phyloP scores from a whole-genome alignment of 2,888 invertebrate genomes.

The Trachelus stipa region DNA sequence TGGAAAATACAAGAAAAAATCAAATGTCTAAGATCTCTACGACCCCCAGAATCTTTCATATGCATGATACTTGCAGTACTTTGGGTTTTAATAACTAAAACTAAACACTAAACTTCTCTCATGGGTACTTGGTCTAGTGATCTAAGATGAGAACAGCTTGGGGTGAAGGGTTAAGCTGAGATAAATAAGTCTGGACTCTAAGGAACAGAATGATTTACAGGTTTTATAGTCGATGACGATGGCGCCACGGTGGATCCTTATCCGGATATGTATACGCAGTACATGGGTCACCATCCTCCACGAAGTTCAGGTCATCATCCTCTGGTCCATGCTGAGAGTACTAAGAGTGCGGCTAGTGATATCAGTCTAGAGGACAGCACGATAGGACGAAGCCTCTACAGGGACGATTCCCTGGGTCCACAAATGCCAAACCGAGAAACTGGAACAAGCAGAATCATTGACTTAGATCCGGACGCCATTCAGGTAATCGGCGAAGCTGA shows the following conservation, averaged over 20 bases:
- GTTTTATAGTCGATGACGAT: constrained; percentile 54
- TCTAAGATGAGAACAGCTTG: neutral
- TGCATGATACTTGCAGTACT: neutral
- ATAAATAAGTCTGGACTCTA: constrained; percentile 18
- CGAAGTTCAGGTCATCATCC: constrained; percentile 10
- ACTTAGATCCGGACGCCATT: constrained; percentile 49
- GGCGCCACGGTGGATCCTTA: constrained; percentile 29
- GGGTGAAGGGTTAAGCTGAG: neutral
- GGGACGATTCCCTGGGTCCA: constrained; percentile 30
- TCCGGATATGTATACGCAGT: constrained; percentile 28
- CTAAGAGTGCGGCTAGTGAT: constrained; percentile 5
- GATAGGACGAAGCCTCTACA: constrained; percentile 31
- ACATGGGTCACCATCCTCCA: constrained; percentile 17
- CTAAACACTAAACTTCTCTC: neutral
- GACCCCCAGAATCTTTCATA: neutral
- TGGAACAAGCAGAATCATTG: constrained; percentile 39
- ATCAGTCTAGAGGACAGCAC: constrained; percentile 29
- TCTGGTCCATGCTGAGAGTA: constrained; percentile 1
- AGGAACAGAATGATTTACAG: constrained; percentile 47
- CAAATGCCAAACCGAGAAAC: constrained; percentile 24
- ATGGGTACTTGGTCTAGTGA: neutral
- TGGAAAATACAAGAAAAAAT: neutral
- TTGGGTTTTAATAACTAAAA: neutral
- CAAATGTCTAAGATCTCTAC: too few relatives aligned
- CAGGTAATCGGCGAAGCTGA: constrained; percentile 51